These are phyloP conservation scores for Nebria brevicollis DNA, from an alignment of 2,888 invertebrate genomes.

Conservation along the genomic window DNA sequence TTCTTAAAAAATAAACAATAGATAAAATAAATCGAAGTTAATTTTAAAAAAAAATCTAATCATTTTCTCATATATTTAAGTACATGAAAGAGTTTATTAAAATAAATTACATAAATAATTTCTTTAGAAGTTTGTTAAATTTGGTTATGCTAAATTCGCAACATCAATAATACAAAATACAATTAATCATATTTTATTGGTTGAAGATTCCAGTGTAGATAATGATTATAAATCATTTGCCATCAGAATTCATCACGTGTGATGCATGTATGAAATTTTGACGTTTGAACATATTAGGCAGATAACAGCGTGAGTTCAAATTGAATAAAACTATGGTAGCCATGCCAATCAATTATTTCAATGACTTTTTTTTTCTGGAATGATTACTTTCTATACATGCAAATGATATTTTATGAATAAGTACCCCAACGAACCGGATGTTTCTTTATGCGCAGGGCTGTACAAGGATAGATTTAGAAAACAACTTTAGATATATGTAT, in stretches of 20 bases:
- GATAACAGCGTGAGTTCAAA: background rate
- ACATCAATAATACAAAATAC: background rate
- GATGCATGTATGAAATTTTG: background rate
- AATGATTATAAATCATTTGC: background rate
- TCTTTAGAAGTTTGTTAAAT: background rate
- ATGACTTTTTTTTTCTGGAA: background rate
- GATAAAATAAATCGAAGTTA: background rate
- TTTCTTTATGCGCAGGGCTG: too few species aligned
- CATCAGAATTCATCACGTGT: background rate
- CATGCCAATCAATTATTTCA: background rate
- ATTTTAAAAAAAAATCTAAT: too few species aligned
- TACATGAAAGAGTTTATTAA: too few species aligned
- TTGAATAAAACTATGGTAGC: background rate
- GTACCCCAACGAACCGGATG: too few species aligned
- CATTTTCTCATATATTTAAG: too few species aligned
- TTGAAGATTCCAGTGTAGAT: background rate
- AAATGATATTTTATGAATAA: too few species aligned
- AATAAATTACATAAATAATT: too few species aligned
- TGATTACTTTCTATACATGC: too few species aligned
- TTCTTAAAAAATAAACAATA: background rate
- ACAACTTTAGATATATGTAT: too few species aligned
- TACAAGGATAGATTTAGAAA: too few species aligned
- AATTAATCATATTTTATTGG: constrained; percentile 1
- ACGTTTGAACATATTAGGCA: background rate
- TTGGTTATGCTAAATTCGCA: background rate